These are phyloP conservation scores for Palaemon carinicauda DNA, from an alignment of 1,140 invertebrate genomes.

Conservation along the genomic window DNA sequence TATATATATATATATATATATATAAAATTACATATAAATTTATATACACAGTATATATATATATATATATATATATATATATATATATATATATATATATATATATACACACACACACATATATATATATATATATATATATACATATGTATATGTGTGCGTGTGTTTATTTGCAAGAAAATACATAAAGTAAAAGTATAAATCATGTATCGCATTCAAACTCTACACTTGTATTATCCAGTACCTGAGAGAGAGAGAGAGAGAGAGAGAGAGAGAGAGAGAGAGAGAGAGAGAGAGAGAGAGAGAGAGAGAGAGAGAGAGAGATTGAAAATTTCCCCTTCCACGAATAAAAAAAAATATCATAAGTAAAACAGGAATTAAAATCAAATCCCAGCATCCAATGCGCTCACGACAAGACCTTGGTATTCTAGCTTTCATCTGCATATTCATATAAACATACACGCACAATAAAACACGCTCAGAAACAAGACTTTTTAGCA, in stretches of 20 bases:
- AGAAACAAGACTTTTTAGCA: no score
- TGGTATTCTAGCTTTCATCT: no score
- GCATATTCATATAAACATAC: no score
- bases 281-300: slow-evolving; percentile 2
- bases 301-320: slow-evolving; percentile 5
- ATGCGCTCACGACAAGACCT: no score
- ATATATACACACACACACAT: neutral
- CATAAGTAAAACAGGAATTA: neutral
- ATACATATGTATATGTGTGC: no score
- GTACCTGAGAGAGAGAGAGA: neutral
- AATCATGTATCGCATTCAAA: neutral
- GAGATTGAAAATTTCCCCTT: neutral
- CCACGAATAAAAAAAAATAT: neutral
- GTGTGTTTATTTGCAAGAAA: no score
- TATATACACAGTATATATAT: neutral
- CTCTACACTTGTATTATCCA: neutral
- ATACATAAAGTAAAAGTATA: neutral
- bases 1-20: neutral
- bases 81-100: neutral
- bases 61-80: slow-evolving; percentile 2
- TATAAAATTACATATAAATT: neutral
- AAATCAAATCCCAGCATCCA: neutral
- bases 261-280: neutral
- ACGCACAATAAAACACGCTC: no score
- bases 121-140: neutral